Evolutionary conservation across 2,113 vertebrate species (phyloP), one percentile per base, ranked within the genome.

Genomic region (Recurvirostra avosetta): DNA sequence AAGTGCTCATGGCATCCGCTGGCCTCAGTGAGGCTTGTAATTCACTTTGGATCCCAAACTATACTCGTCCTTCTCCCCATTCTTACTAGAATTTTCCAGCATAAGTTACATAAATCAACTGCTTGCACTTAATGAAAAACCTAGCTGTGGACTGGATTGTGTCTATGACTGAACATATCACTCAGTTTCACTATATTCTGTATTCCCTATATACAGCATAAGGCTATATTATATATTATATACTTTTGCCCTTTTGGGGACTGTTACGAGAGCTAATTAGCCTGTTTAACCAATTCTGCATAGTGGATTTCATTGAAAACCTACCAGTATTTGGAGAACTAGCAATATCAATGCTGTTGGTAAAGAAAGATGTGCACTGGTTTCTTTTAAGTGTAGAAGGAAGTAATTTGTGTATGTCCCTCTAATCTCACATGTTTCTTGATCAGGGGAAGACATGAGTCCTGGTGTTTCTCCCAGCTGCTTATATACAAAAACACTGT

Each of bases 1-100:
- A 88, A 58, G 11, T 29, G n/a, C 38, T 78, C 27, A 25, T 8
- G 53, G 56, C 22, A 81, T 43, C 59, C 68, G 58, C 16, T 41
- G 86, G 30, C 55, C 21, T 58, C 70, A 52, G 16, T 9, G 29
- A 71, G 38, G 27, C 45, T 82, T 85, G 11, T 49, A 18, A 70
- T 36, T 86, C 26, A 19, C 53, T 83, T 85, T 78, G 65, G 17
- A 79, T 78, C n/a, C 38, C 30, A 85, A 90, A 82, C 19, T 10
- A 45, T 53, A 50, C 15, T 9, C 1, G 0, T 66, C 4, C 3
- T 66, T 26, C 7, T 85, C 36, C 34, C 3, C 12, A 30, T 12
- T 14, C 21, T 56, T 49, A 15, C 41, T 58, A 63, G 52, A 76
- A 62, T 81, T 93, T 86, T n/a, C 32, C 55, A 50, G 47, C 15